These are phyloP conservation scores for Eubasilissa splendida DNA, from an alignment of 2,888 invertebrate species.

Conservation along the genomic window DNA sequence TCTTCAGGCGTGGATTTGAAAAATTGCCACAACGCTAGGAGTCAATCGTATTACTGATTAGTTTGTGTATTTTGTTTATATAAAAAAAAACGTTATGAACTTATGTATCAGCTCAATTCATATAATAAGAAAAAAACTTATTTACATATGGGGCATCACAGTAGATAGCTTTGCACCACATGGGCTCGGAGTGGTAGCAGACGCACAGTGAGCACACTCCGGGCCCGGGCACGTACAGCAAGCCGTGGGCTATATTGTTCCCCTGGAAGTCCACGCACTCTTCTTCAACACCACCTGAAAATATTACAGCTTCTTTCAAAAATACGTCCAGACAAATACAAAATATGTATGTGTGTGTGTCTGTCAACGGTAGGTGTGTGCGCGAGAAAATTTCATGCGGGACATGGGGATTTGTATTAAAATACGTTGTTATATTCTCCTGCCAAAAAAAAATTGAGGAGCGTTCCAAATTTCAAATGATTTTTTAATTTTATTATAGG, in stretches of 20 bases:
- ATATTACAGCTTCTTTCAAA: neutral
- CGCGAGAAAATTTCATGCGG: neutral
- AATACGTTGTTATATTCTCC: too few species aligned
- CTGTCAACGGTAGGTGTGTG: neutral
- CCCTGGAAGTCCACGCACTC: conserved; percentile 90
- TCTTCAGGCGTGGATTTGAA: too few species aligned
- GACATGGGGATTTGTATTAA: neutral
- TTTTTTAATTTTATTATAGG: too few species aligned
- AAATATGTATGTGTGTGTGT: neutral
- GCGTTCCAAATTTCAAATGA: too few species aligned
- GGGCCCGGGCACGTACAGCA: conserved; percentile 88
- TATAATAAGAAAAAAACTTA: conserved; percentile 58
- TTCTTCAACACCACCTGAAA: conserved; percentile 79
- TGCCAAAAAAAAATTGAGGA: too few species aligned
- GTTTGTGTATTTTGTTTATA: too few species aligned
- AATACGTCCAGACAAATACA: too few species aligned
- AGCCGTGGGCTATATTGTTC: conserved; percentile 82
- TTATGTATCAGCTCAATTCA: too few species aligned
- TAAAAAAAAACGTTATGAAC: too few species aligned
- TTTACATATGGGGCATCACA: conserved; percentile 90
- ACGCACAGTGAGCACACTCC: conserved; percentile 89
- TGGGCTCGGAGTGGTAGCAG: conserved; percentile 88
- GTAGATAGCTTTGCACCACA: conserved; percentile 91
- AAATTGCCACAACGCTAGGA: too few species aligned
- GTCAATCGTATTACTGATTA: too few species aligned